phyloP scores from a whole-genome alignment of 92 coral and sea anemone genomes.

The Actinernus sp. region DNA sequence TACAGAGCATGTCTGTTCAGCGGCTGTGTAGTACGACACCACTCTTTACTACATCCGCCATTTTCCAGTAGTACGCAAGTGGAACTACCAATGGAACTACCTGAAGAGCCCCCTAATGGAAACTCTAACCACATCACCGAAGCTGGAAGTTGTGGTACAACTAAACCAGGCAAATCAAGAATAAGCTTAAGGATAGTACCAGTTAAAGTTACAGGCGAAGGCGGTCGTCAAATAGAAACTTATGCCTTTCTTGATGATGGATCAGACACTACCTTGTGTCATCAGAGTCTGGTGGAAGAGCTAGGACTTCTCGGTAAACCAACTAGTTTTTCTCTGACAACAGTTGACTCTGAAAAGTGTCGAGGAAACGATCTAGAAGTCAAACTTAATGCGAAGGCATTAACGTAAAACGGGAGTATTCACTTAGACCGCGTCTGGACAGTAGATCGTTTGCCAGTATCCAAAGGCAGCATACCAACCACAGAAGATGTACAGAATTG shows the following conservation, averaged over 20 bases:
- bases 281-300: background rate
- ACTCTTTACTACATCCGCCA: slow-evolving; percentile 36
- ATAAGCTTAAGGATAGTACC: background rate
- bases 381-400: background rate
- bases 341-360: background rate
- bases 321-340: slow-evolving; percentile 23
- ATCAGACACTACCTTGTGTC: background rate
- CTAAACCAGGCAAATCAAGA: background rate
- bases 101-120: background rate
- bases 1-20: slow-evolving; percentile 4
- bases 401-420: background rate
- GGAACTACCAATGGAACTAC: too few relatives aligned
- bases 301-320: background rate
- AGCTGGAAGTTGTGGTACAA: background rate
- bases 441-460: background rate
- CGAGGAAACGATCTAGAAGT: slow-evolving; percentile 4
- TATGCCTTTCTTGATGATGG: slow-evolving; percentile 1
- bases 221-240: background rate
- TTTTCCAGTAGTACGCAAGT: too few relatives aligned
- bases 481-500: background rate
- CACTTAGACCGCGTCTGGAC: background rate
- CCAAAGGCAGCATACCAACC: background rate
- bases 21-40: slow-evolving; percentile 28
- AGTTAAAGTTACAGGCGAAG: background rate
- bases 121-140: background rate